Evolutionary conservation across 2,113 vertebrate species (phyloP).

Genomic region (Meles meles): DNA sequence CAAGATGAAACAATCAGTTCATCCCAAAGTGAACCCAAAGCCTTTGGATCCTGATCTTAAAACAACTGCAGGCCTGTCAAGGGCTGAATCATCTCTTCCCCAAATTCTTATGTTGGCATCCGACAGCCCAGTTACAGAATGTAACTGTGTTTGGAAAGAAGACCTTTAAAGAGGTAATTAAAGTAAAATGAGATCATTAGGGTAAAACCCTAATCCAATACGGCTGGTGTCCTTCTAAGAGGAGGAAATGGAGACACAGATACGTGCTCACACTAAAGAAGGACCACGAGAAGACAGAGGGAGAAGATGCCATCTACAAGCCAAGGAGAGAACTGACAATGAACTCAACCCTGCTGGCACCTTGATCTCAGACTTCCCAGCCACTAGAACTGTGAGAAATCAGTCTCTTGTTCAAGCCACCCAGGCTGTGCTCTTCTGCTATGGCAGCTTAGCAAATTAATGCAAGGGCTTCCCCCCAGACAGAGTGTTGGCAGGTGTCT

Average conservation of each 20-base stretch:
- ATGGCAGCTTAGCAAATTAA: background rate
- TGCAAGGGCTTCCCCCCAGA: background rate
- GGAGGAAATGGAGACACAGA: background rate
- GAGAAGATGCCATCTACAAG: background rate
- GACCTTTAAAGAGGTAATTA: background rate
- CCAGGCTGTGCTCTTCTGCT: background rate
- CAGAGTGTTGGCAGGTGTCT: background rate
- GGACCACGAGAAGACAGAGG: background rate
- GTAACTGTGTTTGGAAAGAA: background rate
- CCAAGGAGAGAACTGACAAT: background rate
- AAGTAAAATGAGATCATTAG: background rate
- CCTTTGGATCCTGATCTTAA: background rate
- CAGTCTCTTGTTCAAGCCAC: background rate
- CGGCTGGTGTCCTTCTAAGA: background rate
- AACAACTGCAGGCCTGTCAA: background rate
- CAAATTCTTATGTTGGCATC: background rate
- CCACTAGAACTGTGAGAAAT: background rate
- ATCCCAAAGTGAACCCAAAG: background rate
- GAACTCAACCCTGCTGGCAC: background rate
- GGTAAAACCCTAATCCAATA: background rate
- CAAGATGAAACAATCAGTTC: background rate
- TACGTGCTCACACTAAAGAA: background rate
- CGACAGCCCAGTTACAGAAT: background rate
- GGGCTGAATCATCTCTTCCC: background rate
- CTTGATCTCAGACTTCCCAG: background rate